Evolutionary conservation across 2,888 invertebrate genomes (phyloP).

Genomic region (Meta bourneti): DNA sequence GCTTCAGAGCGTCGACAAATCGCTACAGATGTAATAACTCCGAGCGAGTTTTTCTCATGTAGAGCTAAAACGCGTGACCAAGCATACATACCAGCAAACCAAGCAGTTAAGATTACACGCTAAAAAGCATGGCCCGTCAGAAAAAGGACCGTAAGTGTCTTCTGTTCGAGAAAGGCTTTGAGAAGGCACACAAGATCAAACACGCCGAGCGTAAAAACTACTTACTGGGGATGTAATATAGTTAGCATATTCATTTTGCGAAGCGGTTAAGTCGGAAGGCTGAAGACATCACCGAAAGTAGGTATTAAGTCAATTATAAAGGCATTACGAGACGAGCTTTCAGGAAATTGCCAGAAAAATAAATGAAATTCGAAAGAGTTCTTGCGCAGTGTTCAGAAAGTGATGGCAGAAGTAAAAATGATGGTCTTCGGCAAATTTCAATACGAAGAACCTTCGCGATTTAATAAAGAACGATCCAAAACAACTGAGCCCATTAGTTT

Average conservation of each 20-base stretch:
- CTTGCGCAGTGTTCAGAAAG: too few species aligned
- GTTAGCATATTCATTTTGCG: not conserved
- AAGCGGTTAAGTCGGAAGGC: not conserved
- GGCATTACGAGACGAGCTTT: not conserved
- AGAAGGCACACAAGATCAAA: not conserved
- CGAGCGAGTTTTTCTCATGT: constrained; percentile 30
- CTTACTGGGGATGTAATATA: not conserved
- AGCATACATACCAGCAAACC: constrained; percentile 38
- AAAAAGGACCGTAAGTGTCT: not conserved
- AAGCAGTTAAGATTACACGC: constrained; percentile 31
- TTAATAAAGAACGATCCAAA: too few species aligned
- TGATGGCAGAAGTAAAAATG: not conserved
- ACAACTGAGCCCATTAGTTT: too few species aligned
- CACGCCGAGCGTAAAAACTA: not conserved
- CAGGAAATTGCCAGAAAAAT: not conserved
- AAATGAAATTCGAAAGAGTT: too few species aligned
- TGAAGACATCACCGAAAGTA: not conserved
- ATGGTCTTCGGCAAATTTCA: too few species aligned
- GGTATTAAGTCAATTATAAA: constrained; percentile 2
- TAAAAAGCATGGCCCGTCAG: not conserved
- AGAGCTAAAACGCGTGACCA: constrained; percentile 37
- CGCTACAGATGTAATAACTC: constrained; percentile 5
- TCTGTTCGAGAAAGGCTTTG: not conserved
- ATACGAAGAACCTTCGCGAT: too few species aligned
- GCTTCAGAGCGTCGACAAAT: constrained; percentile 44